Conservation (phyloP, 2,888 invertebrate genomes). For the Parnassius mnemosyne region DNA sequence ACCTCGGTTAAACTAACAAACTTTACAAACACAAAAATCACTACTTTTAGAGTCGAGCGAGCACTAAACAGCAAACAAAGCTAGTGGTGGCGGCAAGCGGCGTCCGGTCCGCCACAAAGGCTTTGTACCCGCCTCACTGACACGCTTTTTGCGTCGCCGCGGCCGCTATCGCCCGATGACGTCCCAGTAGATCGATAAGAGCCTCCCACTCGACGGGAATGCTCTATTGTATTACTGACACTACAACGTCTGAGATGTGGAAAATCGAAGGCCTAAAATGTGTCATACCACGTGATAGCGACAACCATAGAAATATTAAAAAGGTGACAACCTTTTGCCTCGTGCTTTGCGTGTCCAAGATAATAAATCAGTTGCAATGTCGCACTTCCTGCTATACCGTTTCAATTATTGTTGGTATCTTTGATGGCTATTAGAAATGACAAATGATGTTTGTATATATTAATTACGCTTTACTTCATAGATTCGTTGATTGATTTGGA, state of each 20-base stretch:
- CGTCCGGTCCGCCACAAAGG: conserved; percentile 74
- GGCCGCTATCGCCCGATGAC: conserved; percentile 77
- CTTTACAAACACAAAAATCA: conserved; percentile 62
- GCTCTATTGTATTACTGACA: conserved; percentile 75
- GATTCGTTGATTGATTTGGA: conserved; percentile 13
- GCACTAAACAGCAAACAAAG: conserved; percentile 76
- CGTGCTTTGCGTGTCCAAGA: conserved; percentile 29
- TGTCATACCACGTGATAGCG: conserved; percentile 47
- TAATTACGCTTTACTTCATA: conserved; percentile 10
- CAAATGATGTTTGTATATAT: conserved; percentile 17
- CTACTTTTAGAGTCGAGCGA: conserved; percentile 65
- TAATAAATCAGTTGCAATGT: conserved; percentile 16
- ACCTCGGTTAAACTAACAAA: conserved; percentile 48
- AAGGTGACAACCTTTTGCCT: conserved; percentile 41
- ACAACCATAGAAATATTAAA: too few species aligned
- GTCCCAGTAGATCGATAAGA: conserved; percentile 79
- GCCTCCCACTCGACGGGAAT: conserved; percentile 74
- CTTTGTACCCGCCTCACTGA: conserved; percentile 74
- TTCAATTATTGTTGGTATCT: conserved; percentile 18
- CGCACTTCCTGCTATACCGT: conserved; percentile 2
- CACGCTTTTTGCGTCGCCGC: conserved; percentile 77
- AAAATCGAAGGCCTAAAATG: conserved; percentile 71
- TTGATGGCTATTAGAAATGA: conserved; percentile 25
- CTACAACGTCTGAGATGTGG: conserved; percentile 74
- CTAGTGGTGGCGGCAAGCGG: conserved; percentile 65